These are phyloP conservation scores for Hirudinaria manillensis DNA, from an alignment of 2,888 invertebrate species.

Conservation along the genomic window DNA sequence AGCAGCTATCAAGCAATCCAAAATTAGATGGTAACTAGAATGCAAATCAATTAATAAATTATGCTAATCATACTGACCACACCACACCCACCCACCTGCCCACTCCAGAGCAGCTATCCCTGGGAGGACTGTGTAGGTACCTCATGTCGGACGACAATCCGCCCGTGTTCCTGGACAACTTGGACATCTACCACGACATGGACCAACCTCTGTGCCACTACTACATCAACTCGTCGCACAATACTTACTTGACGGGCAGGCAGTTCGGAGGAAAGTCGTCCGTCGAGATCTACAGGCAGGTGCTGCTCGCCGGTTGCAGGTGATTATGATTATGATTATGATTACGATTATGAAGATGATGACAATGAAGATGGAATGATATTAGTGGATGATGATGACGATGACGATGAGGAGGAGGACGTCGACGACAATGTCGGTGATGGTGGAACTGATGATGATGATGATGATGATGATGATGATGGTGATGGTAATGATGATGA, in stretches of 20 bases:
- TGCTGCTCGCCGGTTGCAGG: conserved; percentile 91
- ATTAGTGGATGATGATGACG: conserved; percentile 22
- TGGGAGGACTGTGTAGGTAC: conserved; percentile 93
- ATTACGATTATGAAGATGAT: not conserved
- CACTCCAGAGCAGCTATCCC: conserved; percentile 62
- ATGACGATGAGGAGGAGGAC: conserved; percentile 16
- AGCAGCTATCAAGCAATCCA: too few relatives aligned
- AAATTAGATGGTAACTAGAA: not conserved
- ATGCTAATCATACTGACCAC: too few relatives aligned
- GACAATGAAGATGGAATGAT: not conserved
- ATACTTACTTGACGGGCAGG: conserved; percentile 59
- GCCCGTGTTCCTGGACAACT: conserved; percentile 91
- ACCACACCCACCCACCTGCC: too few relatives aligned
- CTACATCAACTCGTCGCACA: conserved; percentile 81
- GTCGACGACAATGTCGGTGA: not conserved
- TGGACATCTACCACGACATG: conserved; percentile 87
- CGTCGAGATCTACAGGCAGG: conserved; percentile 96
- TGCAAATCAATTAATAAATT: too few relatives aligned
- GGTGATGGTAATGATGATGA: conserved; percentile 17
- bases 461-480: conserved; percentile 28
- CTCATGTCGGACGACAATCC: conserved; percentile 99
- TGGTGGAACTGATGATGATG: conserved; percentile 18
- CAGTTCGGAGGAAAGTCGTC: conserved; percentile 97
- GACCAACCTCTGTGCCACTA: conserved; percentile 95
- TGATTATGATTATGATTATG: conserved; percentile 49